Conservation (phyloP, 2,113 vertebrate species). For the Menura novaehollandiae region DNA sequence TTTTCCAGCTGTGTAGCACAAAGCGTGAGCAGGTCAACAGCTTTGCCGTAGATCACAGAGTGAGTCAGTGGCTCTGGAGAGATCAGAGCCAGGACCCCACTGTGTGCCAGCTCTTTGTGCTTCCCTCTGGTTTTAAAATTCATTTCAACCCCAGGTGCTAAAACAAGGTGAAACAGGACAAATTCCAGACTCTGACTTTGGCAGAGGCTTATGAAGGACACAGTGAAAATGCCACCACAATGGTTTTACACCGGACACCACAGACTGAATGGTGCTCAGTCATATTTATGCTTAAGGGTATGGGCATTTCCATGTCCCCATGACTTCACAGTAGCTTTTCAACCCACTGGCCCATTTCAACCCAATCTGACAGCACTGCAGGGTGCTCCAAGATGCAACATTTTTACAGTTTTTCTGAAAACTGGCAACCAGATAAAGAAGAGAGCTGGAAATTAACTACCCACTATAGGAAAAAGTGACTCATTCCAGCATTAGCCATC, state of each 20-base stretch:
- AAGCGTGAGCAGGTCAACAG: conserved; percentile 47
- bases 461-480: not conserved
- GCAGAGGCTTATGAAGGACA: not conserved
- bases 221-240: not conserved
- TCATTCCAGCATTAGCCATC: not conserved
- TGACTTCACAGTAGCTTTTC: not conserved
- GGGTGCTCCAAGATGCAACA: not conserved
- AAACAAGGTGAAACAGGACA: conserved; percentile 42
- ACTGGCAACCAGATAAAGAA: not conserved
- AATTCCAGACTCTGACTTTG: not conserved
- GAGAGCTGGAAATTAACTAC: not conserved
- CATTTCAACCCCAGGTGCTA: conserved; percentile 35
- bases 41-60: conserved; percentile 36
- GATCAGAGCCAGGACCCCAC: conserved; percentile 52
- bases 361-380: not conserved
- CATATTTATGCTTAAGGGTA: not conserved
- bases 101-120: conserved; percentile 46
- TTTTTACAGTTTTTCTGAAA: not conserved
- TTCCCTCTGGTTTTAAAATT: conserved; percentile 34
- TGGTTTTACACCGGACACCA: not conserved
- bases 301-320: not conserved
- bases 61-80: conserved; percentile 50
- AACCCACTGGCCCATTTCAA: not conserved
- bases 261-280: not conserved
- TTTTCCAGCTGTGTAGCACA: conserved; percentile 61